phyloP scores from a whole-genome alignment of 2,797 vertebrate genomes.

The Telmatherina bonti region DNA sequence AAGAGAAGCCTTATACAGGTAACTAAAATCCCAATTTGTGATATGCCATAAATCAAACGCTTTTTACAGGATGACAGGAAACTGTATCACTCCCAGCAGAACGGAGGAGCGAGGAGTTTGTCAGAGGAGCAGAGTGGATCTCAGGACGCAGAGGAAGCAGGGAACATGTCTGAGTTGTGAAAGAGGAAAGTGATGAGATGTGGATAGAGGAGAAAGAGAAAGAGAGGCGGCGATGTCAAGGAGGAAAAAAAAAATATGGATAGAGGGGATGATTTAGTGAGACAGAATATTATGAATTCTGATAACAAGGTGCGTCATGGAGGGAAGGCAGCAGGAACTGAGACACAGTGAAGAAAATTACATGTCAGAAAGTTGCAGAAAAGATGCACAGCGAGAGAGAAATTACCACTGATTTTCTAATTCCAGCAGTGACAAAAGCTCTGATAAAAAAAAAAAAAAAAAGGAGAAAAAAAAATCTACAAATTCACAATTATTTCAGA shows the following conservation, averaged over 20 bases:
- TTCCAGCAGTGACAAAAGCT: conserved; percentile 16
- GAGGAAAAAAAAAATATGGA: conserved; percentile 24
- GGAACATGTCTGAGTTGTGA: conserved; percentile 38
- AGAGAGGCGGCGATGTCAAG: conserved; percentile 7
- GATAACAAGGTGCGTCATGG: conserved; percentile 47
- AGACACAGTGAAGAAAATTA: conserved; percentile 68
- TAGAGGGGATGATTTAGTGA: conserved; percentile 31
- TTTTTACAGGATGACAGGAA: conserved; percentile 62
- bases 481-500: conserved; percentile 14
- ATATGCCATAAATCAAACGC: conserved; percentile 73
- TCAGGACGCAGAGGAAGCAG: conserved; percentile 41
- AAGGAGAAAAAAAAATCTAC: background rate
- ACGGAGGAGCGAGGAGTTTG: conserved; percentile 39
- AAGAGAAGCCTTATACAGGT: conserved; percentile 48
- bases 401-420: conserved; percentile 46
- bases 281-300: conserved; percentile 66
- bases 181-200: conserved; percentile 44
- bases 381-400: conserved; percentile 40
- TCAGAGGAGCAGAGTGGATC: conserved; percentile 44
- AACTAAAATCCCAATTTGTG: conserved; percentile 57
- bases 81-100: conserved; percentile 43
- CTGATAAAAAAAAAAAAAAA: background rate
- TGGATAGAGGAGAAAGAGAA: conserved; percentile 6
- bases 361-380: conserved; percentile 58
- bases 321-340: conserved; percentile 58